A percentile compares a stretch with the other conserved stretches of the same genome.
phyloP scores from a whole-genome alignment of 2,797 vertebrate species.

The Silurus lanzhouensis region DNA sequence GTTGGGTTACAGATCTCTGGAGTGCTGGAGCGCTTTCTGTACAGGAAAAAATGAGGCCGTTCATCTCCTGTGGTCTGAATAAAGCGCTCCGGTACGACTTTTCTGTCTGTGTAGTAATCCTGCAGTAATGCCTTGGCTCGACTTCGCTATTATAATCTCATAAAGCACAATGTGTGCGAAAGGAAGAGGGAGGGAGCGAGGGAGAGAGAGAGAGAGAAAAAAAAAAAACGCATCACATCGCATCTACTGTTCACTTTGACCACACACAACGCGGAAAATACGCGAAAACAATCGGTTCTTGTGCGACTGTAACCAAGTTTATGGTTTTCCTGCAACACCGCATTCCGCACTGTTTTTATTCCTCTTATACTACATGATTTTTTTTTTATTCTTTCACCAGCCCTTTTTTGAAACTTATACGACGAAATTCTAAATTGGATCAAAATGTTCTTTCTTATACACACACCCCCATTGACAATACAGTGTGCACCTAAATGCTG shows the following conservation, averaged over 20 bases:
- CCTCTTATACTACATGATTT: not conserved
- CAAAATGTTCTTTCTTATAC: too few species aligned
- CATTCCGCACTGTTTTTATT: not conserved
- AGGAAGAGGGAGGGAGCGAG: not conserved
- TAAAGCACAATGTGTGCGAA: not conserved
- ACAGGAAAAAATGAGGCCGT: slow-evolving; percentile 16
- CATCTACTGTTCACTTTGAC: not conserved
- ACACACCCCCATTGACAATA: too few species aligned
- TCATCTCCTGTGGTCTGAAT: slow-evolving; percentile 10
- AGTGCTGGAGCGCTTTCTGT: slow-evolving; percentile 7
- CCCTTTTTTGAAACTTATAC: not conserved
- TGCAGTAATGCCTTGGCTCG: not conserved
- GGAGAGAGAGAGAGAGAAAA: too few species aligned
- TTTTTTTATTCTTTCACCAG: not conserved
- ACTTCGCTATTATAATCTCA: slow-evolving; percentile 1
- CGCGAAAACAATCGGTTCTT: not conserved
- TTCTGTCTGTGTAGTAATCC: slow-evolving; percentile 15
- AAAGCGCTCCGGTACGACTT: slow-evolving; percentile 9
- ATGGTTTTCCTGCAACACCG: not conserved
- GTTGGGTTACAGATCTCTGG: not conserved
- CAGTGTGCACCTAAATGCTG: too few species aligned
- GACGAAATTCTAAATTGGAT: too few species aligned
- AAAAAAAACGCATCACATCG: not conserved
- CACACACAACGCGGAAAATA: not conserved
- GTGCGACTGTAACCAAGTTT: not conserved